Percentiles rank a stretch among this genome's conserved stretches.
Evolutionary conservation across 1,140 invertebrate genomes (phyloP).

Genomic region (Daktulosphaira vitifoliae): DNA sequence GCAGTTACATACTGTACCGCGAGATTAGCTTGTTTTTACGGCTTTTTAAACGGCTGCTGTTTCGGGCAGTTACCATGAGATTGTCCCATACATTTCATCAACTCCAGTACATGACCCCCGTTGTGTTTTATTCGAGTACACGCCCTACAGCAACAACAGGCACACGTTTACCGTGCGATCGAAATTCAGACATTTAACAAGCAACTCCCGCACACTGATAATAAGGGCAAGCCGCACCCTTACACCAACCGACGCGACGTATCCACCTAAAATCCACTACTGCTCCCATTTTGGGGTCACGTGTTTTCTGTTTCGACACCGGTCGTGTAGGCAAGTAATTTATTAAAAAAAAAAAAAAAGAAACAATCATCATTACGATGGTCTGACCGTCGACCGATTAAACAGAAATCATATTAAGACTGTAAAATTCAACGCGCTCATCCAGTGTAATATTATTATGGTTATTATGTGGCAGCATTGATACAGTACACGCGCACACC

Average conservation of each 20-base stretch:
- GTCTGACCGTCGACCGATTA: too few species aligned
- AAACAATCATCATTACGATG: too few species aligned
- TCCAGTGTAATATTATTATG: too few species aligned
- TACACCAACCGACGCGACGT: too few species aligned
- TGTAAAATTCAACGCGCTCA: conserved; percentile 2
- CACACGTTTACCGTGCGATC: neutral
- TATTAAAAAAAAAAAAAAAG: neutral
- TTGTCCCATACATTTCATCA: conserved; percentile 22
- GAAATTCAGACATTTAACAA: conserved; percentile 11
- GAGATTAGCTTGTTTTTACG: conserved; percentile 27
- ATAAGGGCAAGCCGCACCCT: conserved; percentile 1
- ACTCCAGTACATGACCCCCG: too few species aligned
- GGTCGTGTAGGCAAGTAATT: neutral
- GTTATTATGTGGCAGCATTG: too few species aligned
- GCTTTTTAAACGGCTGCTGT: conserved; percentile 9
- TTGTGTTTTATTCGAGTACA: too few species aligned
- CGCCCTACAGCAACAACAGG: too few species aligned
- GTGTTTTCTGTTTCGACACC: neutral
- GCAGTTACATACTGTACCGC: too few species aligned
- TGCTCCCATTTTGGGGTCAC: neutral
- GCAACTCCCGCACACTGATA: conserved; percentile 6
- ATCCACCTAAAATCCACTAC: too few species aligned
- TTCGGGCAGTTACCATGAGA: neutral
- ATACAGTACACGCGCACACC: neutral
- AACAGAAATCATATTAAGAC: neutral